phyloP scores from a whole-genome alignment of 2,888 invertebrate genomes.

The Scrobipalpa costella region DNA sequence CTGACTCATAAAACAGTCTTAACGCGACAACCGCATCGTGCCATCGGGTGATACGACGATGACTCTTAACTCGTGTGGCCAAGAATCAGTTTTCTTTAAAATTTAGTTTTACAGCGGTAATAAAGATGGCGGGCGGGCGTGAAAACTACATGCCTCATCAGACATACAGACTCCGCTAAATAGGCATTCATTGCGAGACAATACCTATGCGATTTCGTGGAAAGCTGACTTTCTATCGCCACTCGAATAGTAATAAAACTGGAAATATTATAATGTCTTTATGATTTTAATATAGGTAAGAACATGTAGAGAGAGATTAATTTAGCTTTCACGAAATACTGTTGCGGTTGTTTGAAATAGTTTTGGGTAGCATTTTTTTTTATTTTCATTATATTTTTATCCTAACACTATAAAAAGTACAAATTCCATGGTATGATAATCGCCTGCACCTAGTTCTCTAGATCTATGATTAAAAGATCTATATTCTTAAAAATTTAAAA shows the following conservation, averaged over 20 bases:
- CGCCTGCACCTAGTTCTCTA: too few species aligned
- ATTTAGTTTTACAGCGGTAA: constrained; percentile 12
- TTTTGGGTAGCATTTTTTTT: too few species aligned
- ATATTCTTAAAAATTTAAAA: too few species aligned
- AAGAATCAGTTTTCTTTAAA: constrained; percentile 32
- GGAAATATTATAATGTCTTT: background rate
- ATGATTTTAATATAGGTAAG: too few species aligned
- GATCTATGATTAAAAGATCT: too few species aligned
- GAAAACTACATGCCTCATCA: constrained; percentile 60
- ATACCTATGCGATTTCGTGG: constrained; percentile 49
- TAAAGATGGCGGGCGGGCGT: constrained; percentile 48
- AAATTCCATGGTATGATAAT: too few species aligned
- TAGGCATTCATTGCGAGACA: constrained; percentile 59
- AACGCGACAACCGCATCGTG: constrained; percentile 46
- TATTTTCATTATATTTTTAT: too few species aligned
- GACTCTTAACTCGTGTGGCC: constrained; percentile 28
- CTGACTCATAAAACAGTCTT: constrained; percentile 66
- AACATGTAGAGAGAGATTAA: too few species aligned
- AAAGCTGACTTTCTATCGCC: constrained; percentile 66
- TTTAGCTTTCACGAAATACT: too few species aligned
- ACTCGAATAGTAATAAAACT: constrained; percentile 31
- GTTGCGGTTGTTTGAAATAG: too few species aligned
- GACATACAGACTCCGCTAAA: constrained; percentile 55
- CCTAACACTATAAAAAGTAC: too few species aligned
- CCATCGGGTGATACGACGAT: constrained; percentile 1